Evolutionary conservation across 2,888 invertebrate species (phyloP), one percentile per base, ranked within the genome.

Genomic region (Bugulina stolonifera): DNA sequence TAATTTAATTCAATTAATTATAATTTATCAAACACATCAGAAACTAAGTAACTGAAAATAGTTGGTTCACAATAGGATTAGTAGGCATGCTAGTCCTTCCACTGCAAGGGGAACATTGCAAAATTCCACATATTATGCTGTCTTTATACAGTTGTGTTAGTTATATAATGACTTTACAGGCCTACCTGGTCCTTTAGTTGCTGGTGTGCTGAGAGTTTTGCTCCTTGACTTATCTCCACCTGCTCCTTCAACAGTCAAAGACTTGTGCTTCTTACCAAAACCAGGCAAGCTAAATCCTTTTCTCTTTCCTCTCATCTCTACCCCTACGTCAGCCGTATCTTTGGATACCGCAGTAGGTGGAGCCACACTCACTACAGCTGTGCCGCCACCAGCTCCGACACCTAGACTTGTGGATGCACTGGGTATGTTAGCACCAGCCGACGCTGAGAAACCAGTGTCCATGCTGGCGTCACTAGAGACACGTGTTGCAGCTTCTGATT

Each of bases 231-330:
- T 18, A 43, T 43, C 10, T 43, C 3, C 43, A 10, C 18, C 43
- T 18, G 43, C 18, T 43, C 3, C 43, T 32, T 64, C 27, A 10
- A 27, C 29, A n/a, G 25, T 27, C 10, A 25, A 10, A 5, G 32
- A 18, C 1, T 64, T 5, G 2, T 32, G 2, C 34, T 64, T 64
- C 23, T 55, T 55, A 3, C 32, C 57, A 57, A 57, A 57, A 23
- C 57, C 57, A n/a, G 57, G 57, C 14, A 57, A 25, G 23, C n/a
- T 23, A 5, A 57, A 25, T 5, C 57, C 57, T 23, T 57, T 57
- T 64, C 64, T 27, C n/a, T 64, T 64, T 10, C 32, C 2, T n/a
- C 64, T 64, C 64, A 25, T 64, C 64, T 64, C 64, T 3, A 64
- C 14, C 10, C 64, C 64, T 3, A n/a, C 64, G 27, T 64, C 64